These are phyloP conservation scores for Chionoecetes opilio DNA, from an alignment of 1,140 invertebrate genomes.

Conservation along the genomic window DNA sequence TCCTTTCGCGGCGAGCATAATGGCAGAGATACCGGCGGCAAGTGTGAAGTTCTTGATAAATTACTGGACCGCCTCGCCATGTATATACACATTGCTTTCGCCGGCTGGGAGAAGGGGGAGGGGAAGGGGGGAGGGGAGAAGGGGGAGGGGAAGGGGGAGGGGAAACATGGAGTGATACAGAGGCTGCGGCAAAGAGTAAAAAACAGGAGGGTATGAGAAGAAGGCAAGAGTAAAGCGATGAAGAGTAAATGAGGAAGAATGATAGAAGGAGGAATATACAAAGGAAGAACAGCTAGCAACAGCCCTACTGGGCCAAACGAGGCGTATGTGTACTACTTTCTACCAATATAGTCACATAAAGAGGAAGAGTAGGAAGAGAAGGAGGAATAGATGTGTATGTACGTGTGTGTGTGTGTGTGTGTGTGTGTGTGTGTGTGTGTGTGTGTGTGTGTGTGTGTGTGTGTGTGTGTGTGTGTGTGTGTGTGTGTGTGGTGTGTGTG, in stretches of 20 bases:
- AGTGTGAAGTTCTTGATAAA: slow-evolving; percentile 7
- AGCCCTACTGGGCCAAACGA: no score
- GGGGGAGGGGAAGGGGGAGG: background rate
- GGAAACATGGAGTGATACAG: background rate
- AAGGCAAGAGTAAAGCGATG: background rate
- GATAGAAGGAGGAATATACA: no score
- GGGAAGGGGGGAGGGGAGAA: background rate
- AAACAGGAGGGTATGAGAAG: background rate
- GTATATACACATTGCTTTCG: slow-evolving; percentile 20
- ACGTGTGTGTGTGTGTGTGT: background rate
- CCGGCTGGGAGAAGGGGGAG: background rate
- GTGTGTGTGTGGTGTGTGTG: background rate
- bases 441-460: background rate
- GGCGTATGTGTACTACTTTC: no score
- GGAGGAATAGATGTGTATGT: background rate
- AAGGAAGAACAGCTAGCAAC: no score
- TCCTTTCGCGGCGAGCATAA: background rate
- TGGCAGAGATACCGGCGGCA: background rate
- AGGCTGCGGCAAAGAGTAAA: background rate
- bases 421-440: background rate
- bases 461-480: slow-evolving; percentile 4
- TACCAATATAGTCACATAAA: no score
- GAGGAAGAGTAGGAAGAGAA: no score
- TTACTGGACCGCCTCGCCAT: background rate
- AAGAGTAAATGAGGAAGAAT: no score